Percentiles rank a stretch among this genome's conserved stretches.
Evolutionary conservation across 2,113 vertebrate genomes (phyloP).

Genomic region (Callopanchax toddi): DNA sequence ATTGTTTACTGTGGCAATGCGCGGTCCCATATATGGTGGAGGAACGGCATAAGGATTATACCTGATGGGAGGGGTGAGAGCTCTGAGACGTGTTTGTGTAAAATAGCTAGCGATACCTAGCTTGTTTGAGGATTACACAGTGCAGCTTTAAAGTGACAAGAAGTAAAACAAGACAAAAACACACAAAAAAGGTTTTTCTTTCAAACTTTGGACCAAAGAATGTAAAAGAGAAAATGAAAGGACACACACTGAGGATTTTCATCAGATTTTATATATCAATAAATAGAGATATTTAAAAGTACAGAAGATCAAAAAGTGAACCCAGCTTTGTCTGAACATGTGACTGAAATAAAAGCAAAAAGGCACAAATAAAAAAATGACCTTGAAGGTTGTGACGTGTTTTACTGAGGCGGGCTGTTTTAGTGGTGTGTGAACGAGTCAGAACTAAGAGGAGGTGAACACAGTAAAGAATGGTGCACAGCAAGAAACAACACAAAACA

Average conservation of each 20-base stretch:
- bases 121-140: no score
- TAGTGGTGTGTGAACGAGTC: neutral
- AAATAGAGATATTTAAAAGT: slow-evolving; percentile 79
- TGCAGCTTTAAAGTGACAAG: no score
- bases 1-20: no score
- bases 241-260: slow-evolving; percentile 38
- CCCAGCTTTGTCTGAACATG: slow-evolving; percentile 68
- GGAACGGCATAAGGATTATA: no score
- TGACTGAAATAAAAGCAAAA: slow-evolving; percentile 23
- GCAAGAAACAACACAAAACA: slow-evolving; percentile 73
- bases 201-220: neutral
- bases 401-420: slow-evolving; percentile 18
- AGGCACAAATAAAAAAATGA: slow-evolving; percentile 57
- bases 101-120: no score
- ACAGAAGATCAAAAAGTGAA: slow-evolving; percentile 73
- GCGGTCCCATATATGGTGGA: no score
- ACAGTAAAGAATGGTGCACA: slow-evolving; percentile 46
- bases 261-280: slow-evolving; percentile 80
- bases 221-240: slow-evolving; percentile 17
- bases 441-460: slow-evolving; percentile 9
- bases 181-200: neutral
- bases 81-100: no score
- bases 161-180: no score
- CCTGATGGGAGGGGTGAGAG: no score
- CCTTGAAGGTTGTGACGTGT: slow-evolving; percentile 22